Base-by-base conservation (phyloP, 2,888 invertebrate genomes). In the Ypsolopha scabrella region DNA sequence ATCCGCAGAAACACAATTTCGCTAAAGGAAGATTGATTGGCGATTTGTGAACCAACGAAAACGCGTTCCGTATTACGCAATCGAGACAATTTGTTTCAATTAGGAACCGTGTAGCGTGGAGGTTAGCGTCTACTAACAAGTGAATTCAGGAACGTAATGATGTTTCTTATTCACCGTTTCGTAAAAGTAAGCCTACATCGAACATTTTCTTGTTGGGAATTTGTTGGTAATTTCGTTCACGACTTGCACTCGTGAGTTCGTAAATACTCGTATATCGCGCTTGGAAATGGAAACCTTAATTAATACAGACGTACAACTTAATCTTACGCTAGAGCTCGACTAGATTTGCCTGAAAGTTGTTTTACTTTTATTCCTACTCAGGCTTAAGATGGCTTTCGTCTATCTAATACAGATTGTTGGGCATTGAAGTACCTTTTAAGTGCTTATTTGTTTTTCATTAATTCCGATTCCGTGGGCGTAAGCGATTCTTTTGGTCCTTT, bases 201-300 rank as follows among this genome's bases (percentile, higher is more conserved):
- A 24, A 65, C 66, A 66, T 72, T 72, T 68, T 43, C 14, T 43
- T 43, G 43, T 43, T 45, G 34, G 63, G 63, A 67, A 69, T 75
- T 75, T 71, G 70, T 73, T 72, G 66, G 68, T 68, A 73, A 70
- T 72, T 72, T 67, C 62, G 65, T 63, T 68, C 64, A 70, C 66
- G 68, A 72, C 64, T 61, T 72, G 65, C 70, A 68, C 70, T 69
- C 64, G 67, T 61, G 60, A 62, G 68, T 62, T 55, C 6, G n/a
- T 7, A 13, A 43, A 68, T 73, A n/a, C n/a, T n/a, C n/a, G n/a
- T n/a, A 72, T 73, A 75, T 75, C 70, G 67, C 62, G 73, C 65
- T 70, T 70, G 65, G 63, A 60, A 13, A 55, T 70, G 65, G 63
- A 60, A 13, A 55, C 65, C 67, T 67, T 75, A 77, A 79, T 76